A percentile compares a stretch with the other conserved stretches of the same genome.
Evolutionary conservation across 2,797 vertebrate species (phyloP).

Genomic region (Xenopus petersii): DNA sequence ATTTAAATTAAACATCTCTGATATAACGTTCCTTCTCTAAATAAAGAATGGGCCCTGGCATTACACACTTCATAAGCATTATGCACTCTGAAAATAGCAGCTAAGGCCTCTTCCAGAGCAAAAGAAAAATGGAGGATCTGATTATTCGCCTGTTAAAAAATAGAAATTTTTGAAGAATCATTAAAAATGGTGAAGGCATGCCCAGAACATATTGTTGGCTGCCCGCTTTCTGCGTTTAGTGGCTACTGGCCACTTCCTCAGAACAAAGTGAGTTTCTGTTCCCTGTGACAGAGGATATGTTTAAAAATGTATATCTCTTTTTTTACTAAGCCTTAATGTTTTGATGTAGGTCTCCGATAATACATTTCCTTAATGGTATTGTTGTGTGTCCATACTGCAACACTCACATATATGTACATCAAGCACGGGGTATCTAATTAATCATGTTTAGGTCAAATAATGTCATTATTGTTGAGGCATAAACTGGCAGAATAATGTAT

Average conservation of each 20-base stretch:
- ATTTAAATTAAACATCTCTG: slow-evolving; percentile 45
- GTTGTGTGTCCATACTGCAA: no score
- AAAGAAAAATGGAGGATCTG: not conserved
- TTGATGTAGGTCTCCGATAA: slow-evolving; percentile 11
- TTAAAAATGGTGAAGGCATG: no score
- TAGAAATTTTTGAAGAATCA: no score
- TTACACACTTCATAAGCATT: not conserved
- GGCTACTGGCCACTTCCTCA: no score
- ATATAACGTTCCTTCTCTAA: slow-evolving; percentile 45
- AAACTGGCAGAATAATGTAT: no score
- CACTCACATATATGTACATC: no score
- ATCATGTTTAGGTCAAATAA: no score
- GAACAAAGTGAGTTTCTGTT: slow-evolving; percentile 2
- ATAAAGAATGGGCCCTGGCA: slow-evolving; percentile 45
- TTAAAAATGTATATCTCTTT: slow-evolving; percentile 9
- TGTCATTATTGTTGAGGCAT: no score
- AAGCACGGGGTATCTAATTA: no score
- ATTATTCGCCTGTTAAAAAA: no score
- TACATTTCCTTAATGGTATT: slow-evolving; percentile 7
- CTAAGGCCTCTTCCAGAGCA: slow-evolving; percentile 2
- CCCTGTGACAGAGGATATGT: not conserved
- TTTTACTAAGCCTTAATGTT: slow-evolving; percentile 36
- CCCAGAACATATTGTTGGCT: no score
- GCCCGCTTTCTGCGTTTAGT: no score
- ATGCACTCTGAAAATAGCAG: not conserved